Percentiles rank a stretch among this genome's conserved stretches.
Evolutionary conservation across 2,888 invertebrate species (phyloP).

Genomic region (Ophion obscuratus): DNA sequence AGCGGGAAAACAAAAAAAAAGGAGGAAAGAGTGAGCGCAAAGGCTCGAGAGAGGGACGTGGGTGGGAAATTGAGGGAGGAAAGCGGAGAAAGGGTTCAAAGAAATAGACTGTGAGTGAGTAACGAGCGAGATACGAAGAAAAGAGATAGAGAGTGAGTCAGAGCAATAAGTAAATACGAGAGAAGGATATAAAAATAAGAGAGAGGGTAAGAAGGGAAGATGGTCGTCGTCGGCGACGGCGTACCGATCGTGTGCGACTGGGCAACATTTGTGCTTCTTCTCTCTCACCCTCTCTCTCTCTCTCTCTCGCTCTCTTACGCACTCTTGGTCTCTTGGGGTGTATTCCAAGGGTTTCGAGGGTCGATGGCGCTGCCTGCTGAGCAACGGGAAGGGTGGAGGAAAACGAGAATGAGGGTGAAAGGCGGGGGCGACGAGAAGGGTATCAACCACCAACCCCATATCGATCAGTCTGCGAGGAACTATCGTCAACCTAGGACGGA

Average conservation of each 20-base stretch:
- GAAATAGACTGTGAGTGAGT: background rate
- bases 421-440: slow-evolving; percentile 46
- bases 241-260: slow-evolving; percentile 55
- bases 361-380: slow-evolving; percentile 34
- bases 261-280: slow-evolving; percentile 28
- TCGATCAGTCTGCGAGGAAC: slow-evolving; percentile 81
- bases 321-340: background rate
- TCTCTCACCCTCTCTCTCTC: background rate
- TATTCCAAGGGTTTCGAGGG: slow-evolving; percentile 40
- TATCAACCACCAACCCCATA: slow-evolving; percentile 74
- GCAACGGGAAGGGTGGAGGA: slow-evolving; percentile 65
- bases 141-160: slow-evolving; percentile 48
- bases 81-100: background rate
- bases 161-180: background rate
- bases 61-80: background rate
- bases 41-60: background rate
- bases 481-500: slow-evolving; percentile 79
- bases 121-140: background rate
- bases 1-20: slow-evolving; percentile 16
- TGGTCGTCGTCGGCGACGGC: slow-evolving; percentile 61
- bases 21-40: background rate
- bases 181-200: background rate
- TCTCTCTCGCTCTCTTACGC: background rate
- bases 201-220: slow-evolving; percentile 8
- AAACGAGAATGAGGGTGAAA: slow-evolving; percentile 38